A percentile compares a stretch with the other conserved stretches of the same genome.
phyloP scores from a whole-genome alignment of 2,113 vertebrate species.

The Tricholaema leucomelas region DNA sequence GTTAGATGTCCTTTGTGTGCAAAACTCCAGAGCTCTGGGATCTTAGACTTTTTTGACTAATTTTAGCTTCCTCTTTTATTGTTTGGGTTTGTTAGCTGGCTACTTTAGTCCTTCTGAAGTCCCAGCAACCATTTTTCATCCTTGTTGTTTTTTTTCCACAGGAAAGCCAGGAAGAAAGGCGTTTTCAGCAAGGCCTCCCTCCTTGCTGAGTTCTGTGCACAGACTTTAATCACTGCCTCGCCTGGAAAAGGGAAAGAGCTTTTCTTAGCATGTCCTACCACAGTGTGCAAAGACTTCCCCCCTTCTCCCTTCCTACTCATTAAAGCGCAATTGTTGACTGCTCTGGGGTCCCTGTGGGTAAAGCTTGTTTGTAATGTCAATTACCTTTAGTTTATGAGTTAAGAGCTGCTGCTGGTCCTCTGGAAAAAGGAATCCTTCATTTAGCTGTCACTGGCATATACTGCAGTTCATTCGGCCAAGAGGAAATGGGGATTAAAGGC shows the following conservation, averaged over 20 bases:
- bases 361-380: constrained; percentile 58
- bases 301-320: constrained; percentile 58
- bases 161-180: constrained; percentile 61
- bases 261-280: constrained; percentile 57
- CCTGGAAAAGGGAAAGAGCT: constrained; percentile 66
- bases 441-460: constrained; percentile 56
- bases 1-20: neutral
- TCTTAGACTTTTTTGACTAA: neutral
- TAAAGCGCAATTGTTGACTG: constrained; percentile 64
- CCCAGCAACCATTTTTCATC: constrained; percentile 24
- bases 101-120: neutral
- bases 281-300: constrained; percentile 38
- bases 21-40: neutral
- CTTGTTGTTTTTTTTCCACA: constrained; percentile 37
- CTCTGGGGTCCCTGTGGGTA: constrained; percentile 54
- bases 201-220: neutral
- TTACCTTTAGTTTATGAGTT: constrained; percentile 63
- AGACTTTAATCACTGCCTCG: constrained; percentile 61
- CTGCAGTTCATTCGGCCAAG: constrained; percentile 53
- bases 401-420: constrained; percentile 38
- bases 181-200: constrained; percentile 29
- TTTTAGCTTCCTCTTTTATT: constrained; percentile 28
- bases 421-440: constrained; percentile 70
- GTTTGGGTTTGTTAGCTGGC: constrained; percentile 29
- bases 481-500: constrained; percentile 65